Evolutionary conservation across 2,797 vertebrate genomes (phyloP).

Genomic region (Trematocara caparti): DNA sequence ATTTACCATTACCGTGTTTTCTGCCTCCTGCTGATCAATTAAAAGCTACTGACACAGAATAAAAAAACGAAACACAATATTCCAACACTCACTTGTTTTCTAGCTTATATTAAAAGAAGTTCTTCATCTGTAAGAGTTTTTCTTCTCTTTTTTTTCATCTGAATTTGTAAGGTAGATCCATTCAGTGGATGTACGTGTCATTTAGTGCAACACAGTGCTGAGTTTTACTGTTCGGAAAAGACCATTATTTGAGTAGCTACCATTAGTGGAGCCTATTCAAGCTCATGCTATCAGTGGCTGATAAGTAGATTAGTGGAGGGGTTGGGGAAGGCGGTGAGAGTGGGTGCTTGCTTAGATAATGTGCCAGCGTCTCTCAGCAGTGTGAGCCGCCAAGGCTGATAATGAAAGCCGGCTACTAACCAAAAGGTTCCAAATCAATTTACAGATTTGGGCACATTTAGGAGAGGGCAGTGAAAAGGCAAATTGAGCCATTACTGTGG

Average conservation of each 20-base stretch:
- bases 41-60: neutral
- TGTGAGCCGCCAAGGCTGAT: constrained; percentile 41
- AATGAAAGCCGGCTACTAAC: constrained; percentile 49
- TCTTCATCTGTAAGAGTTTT: neutral
- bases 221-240: constrained; percentile 25
- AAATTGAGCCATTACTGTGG: constrained; percentile 18
- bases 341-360: constrained; percentile 55
- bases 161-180: neutral
- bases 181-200: neutral
- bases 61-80: neutral
- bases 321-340: constrained; percentile 4
- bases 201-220: constrained; percentile 20
- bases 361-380: constrained; percentile 32
- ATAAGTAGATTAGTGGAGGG: constrained; percentile 59
- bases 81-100: neutral
- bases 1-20: neutral
- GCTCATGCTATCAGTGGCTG: constrained; percentile 48
- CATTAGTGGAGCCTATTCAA: constrained; percentile 56
- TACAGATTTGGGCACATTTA: constrained; percentile 52
- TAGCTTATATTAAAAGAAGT: neutral
- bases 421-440: constrained; percentile 65
- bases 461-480: constrained; percentile 24
- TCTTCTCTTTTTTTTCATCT: neutral
- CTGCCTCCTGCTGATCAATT: neutral
- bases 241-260: constrained; percentile 45